phyloP scores from a whole-genome alignment of 2,888 invertebrate species.

The Cacoxenus indagator region DNA sequence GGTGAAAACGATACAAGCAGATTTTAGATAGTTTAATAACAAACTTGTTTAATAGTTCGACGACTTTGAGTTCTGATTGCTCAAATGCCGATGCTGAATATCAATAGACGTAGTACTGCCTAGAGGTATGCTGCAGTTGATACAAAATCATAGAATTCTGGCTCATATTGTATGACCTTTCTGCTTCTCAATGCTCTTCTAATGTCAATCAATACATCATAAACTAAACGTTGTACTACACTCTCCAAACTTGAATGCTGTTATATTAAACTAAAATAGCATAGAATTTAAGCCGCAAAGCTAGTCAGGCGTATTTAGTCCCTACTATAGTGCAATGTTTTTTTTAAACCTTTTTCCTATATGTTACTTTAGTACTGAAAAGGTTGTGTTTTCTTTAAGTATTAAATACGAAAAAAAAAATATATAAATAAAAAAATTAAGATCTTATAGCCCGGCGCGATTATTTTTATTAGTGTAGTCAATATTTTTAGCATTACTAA shows the following conservation, averaged over 20 bases:
- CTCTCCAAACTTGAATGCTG: no score
- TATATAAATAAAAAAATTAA: neutral
- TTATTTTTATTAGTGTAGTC: neutral
- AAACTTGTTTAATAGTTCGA: no score
- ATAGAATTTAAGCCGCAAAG: no score
- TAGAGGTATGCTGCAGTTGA: neutral
- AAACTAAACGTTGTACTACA: no score
- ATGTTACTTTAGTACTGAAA: neutral
- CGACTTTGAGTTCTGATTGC: no score
- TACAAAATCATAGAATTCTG: neutral
- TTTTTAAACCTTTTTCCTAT: neutral
- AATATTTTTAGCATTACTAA: neutral
- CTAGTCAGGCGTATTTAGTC: no score
- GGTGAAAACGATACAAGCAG: no score
- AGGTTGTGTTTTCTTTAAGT: slow-evolving; percentile 20
- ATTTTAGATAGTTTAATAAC: no score
- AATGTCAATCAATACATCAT: neutral
- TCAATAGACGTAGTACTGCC: neutral
- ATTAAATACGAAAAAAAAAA: neutral
- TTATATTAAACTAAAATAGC: no score
- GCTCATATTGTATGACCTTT: no score
- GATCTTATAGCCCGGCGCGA: neutral
- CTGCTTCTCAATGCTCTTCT: neutral
- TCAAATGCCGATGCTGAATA: neutral
- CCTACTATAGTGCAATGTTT: no score